A percentile compares a stretch with the other conserved stretches of the same genome.
Evolutionary conservation across 2,113 vertebrate genomes (phyloP).

Genomic region (Oryzias woworae): DNA sequence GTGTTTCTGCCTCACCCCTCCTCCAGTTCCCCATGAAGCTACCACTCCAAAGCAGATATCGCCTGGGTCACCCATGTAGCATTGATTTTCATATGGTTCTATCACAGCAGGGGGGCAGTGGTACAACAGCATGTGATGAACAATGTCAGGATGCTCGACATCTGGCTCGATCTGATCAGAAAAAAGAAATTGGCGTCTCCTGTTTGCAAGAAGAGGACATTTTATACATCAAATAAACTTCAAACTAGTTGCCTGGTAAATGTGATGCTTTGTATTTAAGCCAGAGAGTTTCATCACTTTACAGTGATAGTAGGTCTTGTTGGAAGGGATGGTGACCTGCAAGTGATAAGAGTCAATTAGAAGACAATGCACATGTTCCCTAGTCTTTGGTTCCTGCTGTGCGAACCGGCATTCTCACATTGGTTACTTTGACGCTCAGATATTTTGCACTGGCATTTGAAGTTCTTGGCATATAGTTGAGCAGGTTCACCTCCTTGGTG

Average conservation of each 20-base stretch:
- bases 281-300: conserved; percentile 74
- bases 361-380: background rate
- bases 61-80: conserved; percentile 58
- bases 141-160: conserved; percentile 64
- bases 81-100: conserved; percentile 50
- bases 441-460: conserved; percentile 15
- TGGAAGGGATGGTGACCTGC: conserved; percentile 75
- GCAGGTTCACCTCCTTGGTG: conserved; percentile 70
- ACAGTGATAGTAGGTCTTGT: conserved; percentile 81
- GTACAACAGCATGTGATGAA: conserved; percentile 83
- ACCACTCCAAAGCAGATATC: conserved; percentile 72
- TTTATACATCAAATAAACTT: too few species aligned
- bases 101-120: conserved; percentile 70
- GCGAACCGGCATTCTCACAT: conserved; percentile 48
- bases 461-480: conserved; percentile 50
- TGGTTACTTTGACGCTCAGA: conserved; percentile 49
- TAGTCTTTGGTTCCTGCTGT: background rate
- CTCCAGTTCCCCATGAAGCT: conserved; percentile 82
- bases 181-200: background rate
- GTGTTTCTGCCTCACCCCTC: conserved; percentile 72
- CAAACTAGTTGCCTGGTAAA: conserved; percentile 74
- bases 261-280: conserved; percentile 75
- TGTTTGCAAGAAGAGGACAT: too few species aligned
- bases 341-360: conserved; percentile 18
- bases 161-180: conserved; percentile 75